Evolutionary conservation across 2,888 invertebrate genomes (phyloP), one percentile per base, ranked within the genome.

Genomic region (Eubasilissa splendida): DNA sequence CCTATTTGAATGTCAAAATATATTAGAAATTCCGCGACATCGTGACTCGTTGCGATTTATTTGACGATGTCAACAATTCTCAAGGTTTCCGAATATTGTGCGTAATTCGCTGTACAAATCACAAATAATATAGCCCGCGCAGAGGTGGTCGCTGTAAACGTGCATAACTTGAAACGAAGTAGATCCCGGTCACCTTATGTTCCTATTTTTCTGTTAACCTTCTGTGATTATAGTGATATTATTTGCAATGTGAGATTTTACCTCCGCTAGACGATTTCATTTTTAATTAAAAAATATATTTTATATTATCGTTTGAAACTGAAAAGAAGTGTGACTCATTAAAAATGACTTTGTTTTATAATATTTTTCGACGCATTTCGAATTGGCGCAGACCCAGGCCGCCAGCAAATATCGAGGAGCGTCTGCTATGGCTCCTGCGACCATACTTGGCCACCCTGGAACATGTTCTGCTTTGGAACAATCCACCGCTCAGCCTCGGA

Each of bases 351-450:
- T 54, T 71, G 22, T 71, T 71, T 71, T 71, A 54, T 31, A 71
- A 71, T 71, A 31, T 71, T 14, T 71, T 71, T 53, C 14, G 71
- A 54, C 71, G 71, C 71, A 71, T 71, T 54, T 53, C 14, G 54
- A 71, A 71, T 71, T 78, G 78, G 78, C 70, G 78, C 14, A 71
- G 78, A 11, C 78, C 78, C 60, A 73, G 60, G 14, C 73, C 78
- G 56, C 78, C 78, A 7, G 50, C 83, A 14, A 75, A 58, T 42
- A 70, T 82, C 33, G 82, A 81, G 60, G 81, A 83, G 50, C 80
- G 83, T n/a, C 66, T 82, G 33, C 79, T 79, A 22, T 82, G 83
- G 82, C 71, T 84, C 31, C 79, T 83, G 53, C 80, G 80, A 33
- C 83, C 84, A 10, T 82, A 82, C 58, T 71, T 83, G n/a, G 42